phyloP scores from a whole-genome alignment of 2,888 invertebrate genomes.

The Chirona hameri region DNA sequence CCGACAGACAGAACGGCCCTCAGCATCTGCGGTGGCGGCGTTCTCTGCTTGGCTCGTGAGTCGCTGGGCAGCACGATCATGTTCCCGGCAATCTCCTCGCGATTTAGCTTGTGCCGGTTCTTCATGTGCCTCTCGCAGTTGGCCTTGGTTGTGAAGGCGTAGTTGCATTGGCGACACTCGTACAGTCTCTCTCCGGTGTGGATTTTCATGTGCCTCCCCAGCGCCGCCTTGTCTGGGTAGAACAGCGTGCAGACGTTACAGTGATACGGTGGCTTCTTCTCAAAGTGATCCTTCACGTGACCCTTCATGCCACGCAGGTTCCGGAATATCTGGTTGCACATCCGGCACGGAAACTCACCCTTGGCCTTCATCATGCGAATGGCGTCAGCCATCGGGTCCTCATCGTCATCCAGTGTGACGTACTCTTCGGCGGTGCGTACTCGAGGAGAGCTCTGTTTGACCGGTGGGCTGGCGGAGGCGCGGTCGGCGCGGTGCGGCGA shows the following conservation, averaged over 20 bases:
- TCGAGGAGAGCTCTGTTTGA: constrained; percentile 45
- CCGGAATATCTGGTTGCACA: constrained; percentile 81
- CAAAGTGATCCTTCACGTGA: constrained; percentile 77
- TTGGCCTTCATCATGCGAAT: constrained; percentile 75
- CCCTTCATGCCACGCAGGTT: constrained; percentile 86
- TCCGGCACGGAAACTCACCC: constrained; percentile 83
- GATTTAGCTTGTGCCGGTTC: constrained; percentile 80
- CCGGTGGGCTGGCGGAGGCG: constrained; percentile 42
- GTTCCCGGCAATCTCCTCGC: constrained; percentile 82
- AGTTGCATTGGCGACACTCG: constrained; percentile 88
- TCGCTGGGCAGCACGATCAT: constrained; percentile 61
- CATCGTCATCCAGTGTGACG: constrained; percentile 4
- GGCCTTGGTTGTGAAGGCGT: constrained; percentile 94
- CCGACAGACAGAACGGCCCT: constrained; percentile 42
- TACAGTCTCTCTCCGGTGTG: constrained; percentile 95
- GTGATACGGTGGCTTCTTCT: constrained; percentile 69
- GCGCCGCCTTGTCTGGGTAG: constrained; percentile 82
- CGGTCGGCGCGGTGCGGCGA: constrained; percentile 38
- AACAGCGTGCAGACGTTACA: constrained; percentile 92
- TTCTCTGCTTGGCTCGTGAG: constrained; percentile 71
- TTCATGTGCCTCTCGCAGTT: constrained; percentile 93
- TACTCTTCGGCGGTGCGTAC: constrained; percentile 43
- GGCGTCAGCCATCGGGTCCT: constrained; percentile 28
- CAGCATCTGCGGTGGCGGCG: constrained; percentile 38
- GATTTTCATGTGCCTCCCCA: constrained; percentile 85